A percentile compares a stretch with the other conserved stretches of the same genome.
Evolutionary conservation across 1,140 invertebrate genomes (phyloP).

Genomic region (Lanistes nyassanus): DNA sequence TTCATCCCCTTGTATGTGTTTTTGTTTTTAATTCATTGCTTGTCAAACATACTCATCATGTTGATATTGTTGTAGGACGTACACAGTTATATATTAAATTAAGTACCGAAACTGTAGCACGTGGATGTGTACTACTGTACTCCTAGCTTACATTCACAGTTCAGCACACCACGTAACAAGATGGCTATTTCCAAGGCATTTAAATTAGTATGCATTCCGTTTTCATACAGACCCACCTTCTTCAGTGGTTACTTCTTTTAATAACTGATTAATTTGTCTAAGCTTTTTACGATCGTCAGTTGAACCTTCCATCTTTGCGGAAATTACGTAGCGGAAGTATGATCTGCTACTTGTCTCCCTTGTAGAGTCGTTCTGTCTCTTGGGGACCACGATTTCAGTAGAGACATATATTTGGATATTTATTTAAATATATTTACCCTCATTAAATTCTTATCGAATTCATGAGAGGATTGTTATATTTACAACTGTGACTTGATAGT

Average conservation of each 20-base stretch:
- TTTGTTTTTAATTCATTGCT: too few species aligned
- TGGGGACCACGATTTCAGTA: too few species aligned
- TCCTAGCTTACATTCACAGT: not conserved
- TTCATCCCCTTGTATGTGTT: too few species aligned
- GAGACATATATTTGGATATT: too few species aligned
- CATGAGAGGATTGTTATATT: too few species aligned
- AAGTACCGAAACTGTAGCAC: not conserved
- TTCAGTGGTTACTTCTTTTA: not conserved
- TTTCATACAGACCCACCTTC: not conserved
- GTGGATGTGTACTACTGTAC: not conserved
- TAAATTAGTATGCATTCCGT: not conserved
- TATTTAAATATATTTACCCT: too few species aligned
- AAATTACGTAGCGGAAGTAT: too few species aligned
- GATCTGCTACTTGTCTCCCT: too few species aligned
- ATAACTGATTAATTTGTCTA: constrained; percentile 5
- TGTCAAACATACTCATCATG: too few species aligned
- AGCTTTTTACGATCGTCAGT: constrained; percentile 16
- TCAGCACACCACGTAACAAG: not conserved
- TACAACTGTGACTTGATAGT: too few species aligned
- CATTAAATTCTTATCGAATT: too few species aligned
- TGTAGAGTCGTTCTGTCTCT: too few species aligned
- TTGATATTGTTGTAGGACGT: not conserved
- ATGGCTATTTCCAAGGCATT: not conserved
- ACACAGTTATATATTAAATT: not conserved
- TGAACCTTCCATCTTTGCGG: not conserved